A percentile compares a stretch with the other conserved stretches of the same genome.
Conservation (phyloP, 2,113 vertebrate species). For the Sphaerodactylus townsendi region DNA sequence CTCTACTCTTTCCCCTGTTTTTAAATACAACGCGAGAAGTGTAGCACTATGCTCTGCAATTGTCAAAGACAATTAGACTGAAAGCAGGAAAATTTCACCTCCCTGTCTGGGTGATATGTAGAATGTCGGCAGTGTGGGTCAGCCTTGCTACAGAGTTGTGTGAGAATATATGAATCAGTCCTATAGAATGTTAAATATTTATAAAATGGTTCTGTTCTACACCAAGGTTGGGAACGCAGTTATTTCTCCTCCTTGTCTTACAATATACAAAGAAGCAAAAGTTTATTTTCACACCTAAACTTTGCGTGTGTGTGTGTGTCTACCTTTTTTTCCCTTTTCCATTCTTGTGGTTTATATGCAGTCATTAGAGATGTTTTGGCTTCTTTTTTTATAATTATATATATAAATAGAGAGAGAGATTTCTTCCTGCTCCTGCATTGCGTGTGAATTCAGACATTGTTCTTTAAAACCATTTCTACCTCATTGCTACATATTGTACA, state of each 20-base stretch:
- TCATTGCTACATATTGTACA: slow-evolving; percentile 99
- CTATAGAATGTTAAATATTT: slow-evolving; percentile 85
- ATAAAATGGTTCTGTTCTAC: slow-evolving; percentile 82
- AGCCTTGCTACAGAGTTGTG: slow-evolving; percentile 82
- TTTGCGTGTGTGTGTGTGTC: slow-evolving; percentile 26
- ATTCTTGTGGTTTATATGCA: slow-evolving; percentile 70
- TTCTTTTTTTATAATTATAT: slow-evolving; percentile 55
- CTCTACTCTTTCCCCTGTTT: slow-evolving; percentile 81
- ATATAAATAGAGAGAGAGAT: slow-evolving; percentile 1
- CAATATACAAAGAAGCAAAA: slow-evolving; percentile 72
- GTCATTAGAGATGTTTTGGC: slow-evolving; percentile 72
- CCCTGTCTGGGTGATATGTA: slow-evolving; percentile 83
- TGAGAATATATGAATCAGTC: slow-evolving; percentile 84
- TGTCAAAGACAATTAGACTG: slow-evolving; percentile 86
- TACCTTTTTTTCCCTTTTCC: not conserved
- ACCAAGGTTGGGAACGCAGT: slow-evolving; percentile 83
- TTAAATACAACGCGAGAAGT: slow-evolving; percentile 84
- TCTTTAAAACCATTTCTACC: slow-evolving; percentile 99
- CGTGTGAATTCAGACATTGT: slow-evolving; percentile 81
- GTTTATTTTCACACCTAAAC: slow-evolving; percentile 74
- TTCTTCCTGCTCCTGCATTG: slow-evolving; percentile 7
- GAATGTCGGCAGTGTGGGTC: slow-evolving; percentile 84
- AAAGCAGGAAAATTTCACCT: slow-evolving; percentile 83
- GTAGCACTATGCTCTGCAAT: slow-evolving; percentile 80
- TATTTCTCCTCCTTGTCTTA: slow-evolving; percentile 77